Percentiles rank a stretch among this genome's conserved stretches.
Conservation (phyloP, 2,113 vertebrate species). For the Pelecanus crispus region DNA sequence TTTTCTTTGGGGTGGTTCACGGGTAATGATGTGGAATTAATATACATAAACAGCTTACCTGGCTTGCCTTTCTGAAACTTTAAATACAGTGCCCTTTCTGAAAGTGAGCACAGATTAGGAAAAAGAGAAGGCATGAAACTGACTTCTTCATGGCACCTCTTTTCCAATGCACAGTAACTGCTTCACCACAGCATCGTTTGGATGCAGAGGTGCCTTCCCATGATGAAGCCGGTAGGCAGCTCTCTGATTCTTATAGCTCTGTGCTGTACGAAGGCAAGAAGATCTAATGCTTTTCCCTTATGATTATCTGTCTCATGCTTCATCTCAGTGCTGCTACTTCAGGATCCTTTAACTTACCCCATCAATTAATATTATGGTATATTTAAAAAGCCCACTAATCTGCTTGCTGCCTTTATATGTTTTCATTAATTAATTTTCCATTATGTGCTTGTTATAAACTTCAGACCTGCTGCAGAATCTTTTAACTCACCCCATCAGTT, state of each 20-base stretch:
- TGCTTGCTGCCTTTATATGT: neutral
- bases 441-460: neutral
- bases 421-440: neutral
- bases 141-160: neutral
- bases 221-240: neutral
- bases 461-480: neutral
- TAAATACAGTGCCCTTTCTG: neutral
- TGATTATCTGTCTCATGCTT: neutral
- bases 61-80: neutral
- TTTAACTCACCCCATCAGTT: neutral
- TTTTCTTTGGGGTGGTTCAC: slow-evolving; percentile 12
- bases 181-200: neutral
- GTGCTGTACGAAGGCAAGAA: neutral
- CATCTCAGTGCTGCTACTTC: neutral
- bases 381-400: neutral
- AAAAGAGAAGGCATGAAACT: neutral
- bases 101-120: neutral
- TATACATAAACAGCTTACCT: neutral
- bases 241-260: neutral
- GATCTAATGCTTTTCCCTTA: neutral
- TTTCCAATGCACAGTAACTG: neutral
- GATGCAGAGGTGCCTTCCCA: neutral
- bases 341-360: neutral
- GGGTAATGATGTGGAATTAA: slow-evolving; percentile 12
- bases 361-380: neutral